Base-by-base conservation (phyloP, 2,797 vertebrate species). In the Sphenopsis melanotis region DNA sequence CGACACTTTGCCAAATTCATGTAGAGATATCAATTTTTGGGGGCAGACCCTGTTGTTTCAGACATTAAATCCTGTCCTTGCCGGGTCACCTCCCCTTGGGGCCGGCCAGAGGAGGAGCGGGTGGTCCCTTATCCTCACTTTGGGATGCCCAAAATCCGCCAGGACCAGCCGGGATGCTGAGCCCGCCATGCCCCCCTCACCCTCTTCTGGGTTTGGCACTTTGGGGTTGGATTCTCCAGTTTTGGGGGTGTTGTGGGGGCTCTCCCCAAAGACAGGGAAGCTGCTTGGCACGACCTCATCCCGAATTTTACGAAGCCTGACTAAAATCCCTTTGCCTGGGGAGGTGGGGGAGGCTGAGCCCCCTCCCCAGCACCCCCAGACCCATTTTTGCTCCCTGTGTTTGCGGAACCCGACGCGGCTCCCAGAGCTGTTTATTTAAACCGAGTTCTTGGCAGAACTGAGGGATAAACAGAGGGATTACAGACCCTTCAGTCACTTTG, bases 161-260 rank as follows among this genome's bases (percentile, higher is more conserved):
- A 4, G 16, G 16, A 34, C 6, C 27, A 2, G 21, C 1, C 0
- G 0, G 37, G 60, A 20, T 52, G 34, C 26, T 23, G 76, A 82
- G 4, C 17, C 3, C 27, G 7, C 30, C 9, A 4, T 18, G 18
- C 3, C 3, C 12, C 27, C 20, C 13, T 24, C 64, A 26, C 10
- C 23, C 22, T 42, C 9, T 24, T 17, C 24, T 22, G 32, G 32
- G 8, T 26, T 55, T 22, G 42, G 42, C 41, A 2, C 5, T 42
- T 44, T 29, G 9, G n/a, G 21, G 41, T 15, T 1, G 41, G 47
- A 21, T 39, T n/a, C 26, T 29, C 39, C 44, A 0, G 1, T 9
- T 22, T 8, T 1, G 57, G 53, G 47, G 30, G 0, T 1, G 14
- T 13, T 61, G 22, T 0, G 61, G 37, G 23, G 18, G 0, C 1